Evolutionary conservation across 2,888 invertebrate species (phyloP).

Genomic region (Caenorhabditis sp.): DNA sequence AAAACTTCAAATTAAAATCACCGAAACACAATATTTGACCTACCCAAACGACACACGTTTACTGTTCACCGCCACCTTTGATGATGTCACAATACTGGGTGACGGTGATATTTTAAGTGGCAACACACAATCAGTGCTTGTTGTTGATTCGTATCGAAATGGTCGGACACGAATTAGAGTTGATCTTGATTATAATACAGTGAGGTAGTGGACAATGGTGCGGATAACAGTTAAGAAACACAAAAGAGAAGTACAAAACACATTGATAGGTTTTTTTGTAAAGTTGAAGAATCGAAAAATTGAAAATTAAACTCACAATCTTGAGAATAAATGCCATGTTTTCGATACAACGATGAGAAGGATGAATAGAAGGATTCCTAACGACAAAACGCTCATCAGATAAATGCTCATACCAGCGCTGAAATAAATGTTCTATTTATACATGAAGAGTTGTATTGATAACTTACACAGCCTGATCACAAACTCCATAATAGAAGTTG

Average conservation of each 20-base stretch:
- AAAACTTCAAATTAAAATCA: not conserved
- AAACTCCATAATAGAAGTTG: slow-evolving; percentile 61
- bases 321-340: slow-evolving; percentile 67
- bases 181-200: slow-evolving; percentile 6
- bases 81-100: slow-evolving; percentile 5
- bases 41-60: slow-evolving; percentile 51
- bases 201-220: slow-evolving; percentile 6
- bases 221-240: slow-evolving; percentile 8
- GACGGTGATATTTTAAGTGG: slow-evolving; percentile 25
- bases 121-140: slow-evolving; percentile 31
- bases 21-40: slow-evolving; percentile 31
- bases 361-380: slow-evolving; percentile 62
- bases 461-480: slow-evolving; percentile 62
- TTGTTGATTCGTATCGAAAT: slow-evolving; percentile 41
- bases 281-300: not conserved
- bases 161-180: slow-evolving; percentile 40
- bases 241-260: slow-evolving; percentile 7
- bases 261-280: slow-evolving; percentile 6
- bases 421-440: slow-evolving; percentile 13
- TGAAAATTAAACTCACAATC: slow-evolving; percentile 53
- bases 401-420: slow-evolving; percentile 62
- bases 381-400: slow-evolving; percentile 55
- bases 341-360: slow-evolving; percentile 65
- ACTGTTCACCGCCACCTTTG: slow-evolving; percentile 22
- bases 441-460: not conserved